Evolutionary conservation across 2,797 vertebrate genomes (phyloP), one percentile per base, ranked within the genome.

Genomic region (Neosilurus mollespiculum): DNA sequence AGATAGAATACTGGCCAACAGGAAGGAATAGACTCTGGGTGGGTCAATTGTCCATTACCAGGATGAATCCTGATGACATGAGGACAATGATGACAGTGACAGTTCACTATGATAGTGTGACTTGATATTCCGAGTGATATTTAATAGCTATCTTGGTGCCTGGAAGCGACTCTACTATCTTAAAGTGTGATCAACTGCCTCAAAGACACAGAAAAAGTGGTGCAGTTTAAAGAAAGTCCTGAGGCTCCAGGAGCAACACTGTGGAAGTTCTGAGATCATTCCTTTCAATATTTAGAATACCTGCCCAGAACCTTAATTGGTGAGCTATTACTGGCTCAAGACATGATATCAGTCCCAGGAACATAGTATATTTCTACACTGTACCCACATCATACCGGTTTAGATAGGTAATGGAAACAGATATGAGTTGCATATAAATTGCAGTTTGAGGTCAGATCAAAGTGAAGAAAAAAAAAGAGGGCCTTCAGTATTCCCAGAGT

Each of bases 401-500:
- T 54, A 59, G 64, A 54, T 54, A 30, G 70, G 61, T 58, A 61
- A 54, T 51, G 78, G 59, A 58, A 30, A 81, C 51, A 26, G 43
- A 72, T 54, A 66, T 9, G 70, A 16, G 12, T 80, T 59, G 37
- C 11, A 22, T 78, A 18, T 65, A 54, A 49, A 18, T 30, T 81
- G 77, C 56, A n/a, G 58, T 85, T 84, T 20, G 53, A 26, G 78
- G 11, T 77, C 59, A 82, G 65, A 78, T 84, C 43, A 70, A 43
- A 61, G 34, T 67, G 78, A 30, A 86, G 80, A 56, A 77, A 77
- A 78, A 78, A 75, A 82, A n/a, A 37, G 0, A 8, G 20, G 0
- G 61, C 54, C 66, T 76, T 73, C 80, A 18, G 67, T 67, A 82
- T 88, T 82, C 80, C 59, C 77, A 77, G 76, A 61, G 58, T 73